Conservation (phyloP, 2,888 invertebrate species). For the Habrosyne pyritoides region DNA sequence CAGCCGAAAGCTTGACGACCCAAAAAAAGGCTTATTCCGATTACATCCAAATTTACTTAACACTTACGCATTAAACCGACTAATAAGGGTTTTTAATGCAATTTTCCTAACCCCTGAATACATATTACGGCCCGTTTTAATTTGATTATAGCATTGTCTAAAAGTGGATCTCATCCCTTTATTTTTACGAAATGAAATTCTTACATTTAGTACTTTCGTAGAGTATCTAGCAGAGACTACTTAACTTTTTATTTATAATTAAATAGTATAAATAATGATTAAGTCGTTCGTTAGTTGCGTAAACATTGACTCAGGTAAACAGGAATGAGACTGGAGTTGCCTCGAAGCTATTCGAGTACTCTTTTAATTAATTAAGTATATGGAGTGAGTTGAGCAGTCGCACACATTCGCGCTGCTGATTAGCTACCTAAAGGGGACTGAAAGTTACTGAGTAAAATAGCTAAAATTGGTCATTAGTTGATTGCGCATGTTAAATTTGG, state of each 20-base stretch:
- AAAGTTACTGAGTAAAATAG: slow-evolving; percentile 38
- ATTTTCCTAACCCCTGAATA: slow-evolving; percentile 69
- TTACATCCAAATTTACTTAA: slow-evolving; percentile 84
- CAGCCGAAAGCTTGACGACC: slow-evolving; percentile 35
- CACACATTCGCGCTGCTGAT: slow-evolving; percentile 53
- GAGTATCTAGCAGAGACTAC: not conserved
- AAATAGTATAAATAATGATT: slow-evolving; percentile 56
- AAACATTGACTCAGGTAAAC: slow-evolving; percentile 73
- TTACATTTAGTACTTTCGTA: not conserved
- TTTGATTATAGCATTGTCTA: slow-evolving; percentile 56
- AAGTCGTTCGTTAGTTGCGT: slow-evolving; percentile 71
- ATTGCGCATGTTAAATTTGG: not conserved
- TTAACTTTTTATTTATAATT: slow-evolving; percentile 16
- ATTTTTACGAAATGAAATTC: not conserved
- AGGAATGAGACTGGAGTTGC: slow-evolving; percentile 50
- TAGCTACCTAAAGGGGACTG: slow-evolving; percentile 43
- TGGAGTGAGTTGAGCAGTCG: slow-evolving; percentile 58
- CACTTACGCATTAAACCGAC: slow-evolving; percentile 77
- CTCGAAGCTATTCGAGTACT: slow-evolving; percentile 55
- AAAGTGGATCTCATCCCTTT: slow-evolving; percentile 62
- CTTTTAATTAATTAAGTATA: slow-evolving; percentile 79
- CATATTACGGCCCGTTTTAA: slow-evolving; percentile 66
- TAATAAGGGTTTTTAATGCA: slow-evolving; percentile 76
- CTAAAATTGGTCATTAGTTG: slow-evolving; percentile 35
- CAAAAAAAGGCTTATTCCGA: slow-evolving; percentile 78